Conservation (phyloP, 2,888 invertebrate genomes). For the Phengaris arion region DNA sequence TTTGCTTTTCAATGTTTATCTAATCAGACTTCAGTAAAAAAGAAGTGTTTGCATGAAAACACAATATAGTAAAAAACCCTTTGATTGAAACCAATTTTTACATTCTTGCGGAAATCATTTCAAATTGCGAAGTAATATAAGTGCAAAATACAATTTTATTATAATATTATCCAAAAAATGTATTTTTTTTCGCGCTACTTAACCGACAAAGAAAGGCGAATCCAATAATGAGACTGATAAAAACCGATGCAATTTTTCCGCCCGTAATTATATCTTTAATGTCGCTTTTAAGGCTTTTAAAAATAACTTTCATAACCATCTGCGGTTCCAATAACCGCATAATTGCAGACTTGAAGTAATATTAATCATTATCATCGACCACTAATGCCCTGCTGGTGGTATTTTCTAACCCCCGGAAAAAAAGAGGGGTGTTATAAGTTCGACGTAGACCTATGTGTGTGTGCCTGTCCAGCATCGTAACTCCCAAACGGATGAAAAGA, state of each 20-base stretch:
- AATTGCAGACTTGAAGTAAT: constrained; percentile 63
- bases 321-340: constrained; percentile 56
- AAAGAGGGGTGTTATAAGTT: too few relatives aligned
- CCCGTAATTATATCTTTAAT: constrained; percentile 52
- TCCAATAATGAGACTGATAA: constrained; percentile 30
- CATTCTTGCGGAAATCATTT: too few relatives aligned
- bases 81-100: neutral
- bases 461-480: too few relatives aligned
- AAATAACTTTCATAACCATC: constrained; percentile 59
- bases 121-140: too few relatives aligned
- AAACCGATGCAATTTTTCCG: constrained; percentile 17
- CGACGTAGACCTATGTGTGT: too few relatives aligned
- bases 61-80: too few relatives aligned
- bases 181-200: neutral
- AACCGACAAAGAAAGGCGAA: constrained; percentile 24
- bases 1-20: too few relatives aligned
- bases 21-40: too few relatives aligned
- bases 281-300: constrained; percentile 51
- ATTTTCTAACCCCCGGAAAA: too few relatives aligned
- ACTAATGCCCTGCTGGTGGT: neutral
- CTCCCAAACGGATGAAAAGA: too few relatives aligned
- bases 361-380: constrained; percentile 52
- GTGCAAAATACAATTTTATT: neutral
- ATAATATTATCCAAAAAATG: too few relatives aligned
- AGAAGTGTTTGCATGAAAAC: too few relatives aligned